Evolutionary conservation across 2,888 invertebrate genomes (phyloP).

Genomic region (Steinernema hermaphroditum): DNA sequence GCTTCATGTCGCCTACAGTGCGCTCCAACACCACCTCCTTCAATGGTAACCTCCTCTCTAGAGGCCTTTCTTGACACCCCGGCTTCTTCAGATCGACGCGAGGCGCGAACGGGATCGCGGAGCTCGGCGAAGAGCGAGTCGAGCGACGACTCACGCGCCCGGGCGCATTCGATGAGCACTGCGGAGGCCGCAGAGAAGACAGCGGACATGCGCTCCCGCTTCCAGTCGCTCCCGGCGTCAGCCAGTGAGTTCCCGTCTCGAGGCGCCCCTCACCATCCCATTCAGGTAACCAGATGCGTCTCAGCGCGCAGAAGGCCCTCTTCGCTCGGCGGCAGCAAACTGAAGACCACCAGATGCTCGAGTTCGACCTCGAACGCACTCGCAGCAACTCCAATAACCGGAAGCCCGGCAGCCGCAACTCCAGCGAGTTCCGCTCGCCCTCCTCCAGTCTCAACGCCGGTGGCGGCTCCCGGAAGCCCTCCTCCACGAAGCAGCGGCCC

Average conservation of each 20-base stretch:
- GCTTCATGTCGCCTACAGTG: constrained; percentile 13
- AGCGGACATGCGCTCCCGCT: neutral
- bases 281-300: no score
- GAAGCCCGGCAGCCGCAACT: neutral
- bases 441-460: constrained; percentile 17
- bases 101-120: neutral
- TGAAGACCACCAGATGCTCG: constrained; percentile 26
- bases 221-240: neutral
- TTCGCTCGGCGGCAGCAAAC: neutral
- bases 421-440: constrained; percentile 18
- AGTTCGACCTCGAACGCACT: neutral
- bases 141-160: constrained; percentile 19
- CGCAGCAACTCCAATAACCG: constrained; percentile 8
- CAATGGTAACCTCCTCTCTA: neutral
- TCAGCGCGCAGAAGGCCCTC: neutral
- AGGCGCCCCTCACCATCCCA: no score
- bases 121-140: constrained; percentile 22
- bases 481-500: constrained; percentile 10
- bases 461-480: constrained; percentile 8
- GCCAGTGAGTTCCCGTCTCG: no score
- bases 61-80: no score
- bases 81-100: neutral
- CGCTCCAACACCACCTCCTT: constrained; percentile 10
- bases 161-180: constrained; percentile 25
- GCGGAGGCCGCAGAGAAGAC: constrained; percentile 1